phyloP scores from a whole-genome alignment of 2,888 invertebrate species.

The Meghimatium bilineatum region DNA sequence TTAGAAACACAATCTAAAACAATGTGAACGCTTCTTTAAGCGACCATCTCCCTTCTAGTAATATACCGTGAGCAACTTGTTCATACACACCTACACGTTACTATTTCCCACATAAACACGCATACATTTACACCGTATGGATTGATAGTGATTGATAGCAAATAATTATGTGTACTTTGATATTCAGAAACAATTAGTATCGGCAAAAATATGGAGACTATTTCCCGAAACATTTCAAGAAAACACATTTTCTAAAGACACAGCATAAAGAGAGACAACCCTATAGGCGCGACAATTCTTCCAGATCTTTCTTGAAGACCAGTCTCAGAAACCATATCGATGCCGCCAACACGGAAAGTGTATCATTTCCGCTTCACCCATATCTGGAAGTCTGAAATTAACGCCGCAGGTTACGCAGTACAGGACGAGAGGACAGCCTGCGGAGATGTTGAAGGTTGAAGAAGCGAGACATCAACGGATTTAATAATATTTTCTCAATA shows the following conservation, averaged over 20 bases:
- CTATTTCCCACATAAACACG: no score
- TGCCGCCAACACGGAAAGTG: constrained; percentile 29
- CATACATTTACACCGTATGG: no score
- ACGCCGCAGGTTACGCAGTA: constrained; percentile 34
- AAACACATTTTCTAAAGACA: not conserved
- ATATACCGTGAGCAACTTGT: no score
- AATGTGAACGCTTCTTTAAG: no score
- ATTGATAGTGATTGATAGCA: no score
- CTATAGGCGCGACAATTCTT: not conserved
- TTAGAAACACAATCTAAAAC: no score
- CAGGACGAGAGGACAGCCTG: constrained; percentile 31
- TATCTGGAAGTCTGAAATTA: constrained; percentile 40
- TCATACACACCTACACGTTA: no score
- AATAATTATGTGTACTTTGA: no score
- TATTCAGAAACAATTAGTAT: not conserved
- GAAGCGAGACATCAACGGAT: constrained; percentile 24
- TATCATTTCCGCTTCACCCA: constrained; percentile 36
- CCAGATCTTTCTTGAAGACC: not conserved
- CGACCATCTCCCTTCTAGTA: no score
- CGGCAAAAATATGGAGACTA: not conserved
- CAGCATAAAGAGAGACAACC: not conserved
- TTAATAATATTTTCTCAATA: constrained; percentile 51
- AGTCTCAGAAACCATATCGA: constrained; percentile 30
- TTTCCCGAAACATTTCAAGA: no score
- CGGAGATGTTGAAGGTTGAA: constrained; percentile 14